phyloP scores from a whole-genome alignment of 2,797 vertebrate genomes.

The Strix occidentalis region DNA sequence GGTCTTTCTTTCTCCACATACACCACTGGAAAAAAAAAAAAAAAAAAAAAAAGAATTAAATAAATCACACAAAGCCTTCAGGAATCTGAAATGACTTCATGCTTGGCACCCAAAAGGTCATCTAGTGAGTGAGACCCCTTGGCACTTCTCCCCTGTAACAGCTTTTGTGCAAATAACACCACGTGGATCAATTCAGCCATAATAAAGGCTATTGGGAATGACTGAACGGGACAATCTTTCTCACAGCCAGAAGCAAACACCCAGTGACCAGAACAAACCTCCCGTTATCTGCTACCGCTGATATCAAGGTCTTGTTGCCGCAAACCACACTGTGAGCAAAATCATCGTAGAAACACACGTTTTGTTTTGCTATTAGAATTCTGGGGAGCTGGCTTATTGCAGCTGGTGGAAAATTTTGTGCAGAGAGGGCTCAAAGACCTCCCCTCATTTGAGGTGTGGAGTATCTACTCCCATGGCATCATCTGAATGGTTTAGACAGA shows the following conservation, averaged over 20 bases:
- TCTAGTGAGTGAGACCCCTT: background rate
- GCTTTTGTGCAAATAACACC: background rate
- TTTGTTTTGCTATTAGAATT: background rate
- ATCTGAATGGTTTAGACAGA: background rate
- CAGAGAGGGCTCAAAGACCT: background rate
- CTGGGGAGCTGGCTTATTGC: background rate
- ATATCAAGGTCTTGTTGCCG: background rate
- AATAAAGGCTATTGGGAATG: background rate
- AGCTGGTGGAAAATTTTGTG: background rate
- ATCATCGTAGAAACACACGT: fast-evolving
- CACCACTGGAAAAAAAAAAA: background rate
- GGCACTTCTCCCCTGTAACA: too few species aligned
- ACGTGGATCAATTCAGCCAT: background rate
- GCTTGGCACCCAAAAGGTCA: background rate
- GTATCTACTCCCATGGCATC: background rate
- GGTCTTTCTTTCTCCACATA: background rate
- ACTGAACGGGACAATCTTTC: background rate
- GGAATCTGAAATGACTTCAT: background rate
- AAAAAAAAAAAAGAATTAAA: background rate
- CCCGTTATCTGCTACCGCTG: background rate
- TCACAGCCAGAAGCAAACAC: background rate
- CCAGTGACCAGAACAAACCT: background rate
- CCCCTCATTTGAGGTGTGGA: background rate
- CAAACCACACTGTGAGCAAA: fast-evolving
- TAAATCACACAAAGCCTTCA: background rate